phyloP scores from a whole-genome alignment of 2,888 invertebrate genomes.

The Hydrotaea diabolus region DNA sequence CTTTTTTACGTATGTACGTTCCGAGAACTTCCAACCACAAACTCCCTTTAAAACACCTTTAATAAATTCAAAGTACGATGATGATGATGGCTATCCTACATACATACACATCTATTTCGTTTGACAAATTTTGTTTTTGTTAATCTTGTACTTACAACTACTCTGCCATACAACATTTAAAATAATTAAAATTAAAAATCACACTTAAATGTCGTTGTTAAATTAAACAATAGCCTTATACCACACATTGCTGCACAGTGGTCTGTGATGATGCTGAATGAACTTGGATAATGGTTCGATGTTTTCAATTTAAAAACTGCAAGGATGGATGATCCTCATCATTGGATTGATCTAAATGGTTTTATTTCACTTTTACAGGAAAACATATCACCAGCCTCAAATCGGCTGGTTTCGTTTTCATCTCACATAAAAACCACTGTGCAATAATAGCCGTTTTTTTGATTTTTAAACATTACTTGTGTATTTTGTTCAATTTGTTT shows the following conservation, averaged over 20 bases:
- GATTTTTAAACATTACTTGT: slow-evolving; percentile 31
- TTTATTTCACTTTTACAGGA: no score
- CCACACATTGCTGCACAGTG: background rate
- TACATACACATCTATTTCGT: background rate
- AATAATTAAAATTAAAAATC: slow-evolving; percentile 12
- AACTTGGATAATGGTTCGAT: background rate
- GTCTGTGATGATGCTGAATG: background rate
- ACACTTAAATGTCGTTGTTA: slow-evolving; percentile 10
- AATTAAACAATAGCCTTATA: background rate
- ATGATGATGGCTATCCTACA: no score
- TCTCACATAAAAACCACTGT: background rate
- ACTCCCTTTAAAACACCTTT: slow-evolving; percentile 31
- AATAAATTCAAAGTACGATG: slow-evolving; percentile 49
- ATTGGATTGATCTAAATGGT: no score
- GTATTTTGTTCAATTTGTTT: slow-evolving; percentile 44
- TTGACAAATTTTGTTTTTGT: slow-evolving; percentile 46
- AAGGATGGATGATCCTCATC: no score
- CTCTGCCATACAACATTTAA: slow-evolving; percentile 19
- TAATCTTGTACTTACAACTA: slow-evolving; percentile 21
- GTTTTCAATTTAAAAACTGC: background rate
- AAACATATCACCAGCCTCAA: background rate
- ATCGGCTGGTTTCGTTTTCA: background rate
- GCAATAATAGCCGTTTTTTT: slow-evolving; percentile 47
- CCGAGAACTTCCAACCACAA: slow-evolving; percentile 21
- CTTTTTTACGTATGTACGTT: slow-evolving; percentile 31